Conservation (phyloP, 2,797 vertebrate genomes). For the Lophius americanus region DNA sequence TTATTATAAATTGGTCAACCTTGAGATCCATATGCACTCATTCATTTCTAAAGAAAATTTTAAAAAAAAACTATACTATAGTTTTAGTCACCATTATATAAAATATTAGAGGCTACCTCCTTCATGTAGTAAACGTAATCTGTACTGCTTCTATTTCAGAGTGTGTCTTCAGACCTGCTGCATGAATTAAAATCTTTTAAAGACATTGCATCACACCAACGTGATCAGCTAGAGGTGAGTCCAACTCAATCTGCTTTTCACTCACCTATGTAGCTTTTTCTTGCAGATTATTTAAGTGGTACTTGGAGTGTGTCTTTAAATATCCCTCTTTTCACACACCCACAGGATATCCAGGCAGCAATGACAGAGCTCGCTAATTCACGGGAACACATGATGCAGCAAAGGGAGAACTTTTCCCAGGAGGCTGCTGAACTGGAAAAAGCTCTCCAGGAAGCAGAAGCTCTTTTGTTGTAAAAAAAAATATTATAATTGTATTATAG, state of each 20-base stretch:
- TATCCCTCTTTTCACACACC: not conserved
- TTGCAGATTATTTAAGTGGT: not conserved
- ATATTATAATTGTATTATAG: not conserved
- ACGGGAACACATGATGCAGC: conserved; percentile 60
- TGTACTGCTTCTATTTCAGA: conserved; percentile 56
- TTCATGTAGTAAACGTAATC: not conserved
- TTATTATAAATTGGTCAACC: no score
- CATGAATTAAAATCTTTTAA: conserved; percentile 71
- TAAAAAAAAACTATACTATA: not conserved
- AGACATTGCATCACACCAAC: conserved; percentile 65
- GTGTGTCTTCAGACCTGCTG: conserved; percentile 72
- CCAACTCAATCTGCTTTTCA: no score
- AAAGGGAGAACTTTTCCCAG: conserved; percentile 67
- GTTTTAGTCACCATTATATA: no score
- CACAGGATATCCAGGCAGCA: conserved; percentile 73
- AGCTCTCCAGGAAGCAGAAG: conserved; percentile 75
- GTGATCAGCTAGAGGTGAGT: conserved; percentile 67
- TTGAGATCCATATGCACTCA: no score
- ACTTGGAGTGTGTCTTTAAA: not conserved
- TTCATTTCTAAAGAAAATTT: no score
- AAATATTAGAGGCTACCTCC: no score
- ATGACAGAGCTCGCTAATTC: conserved; percentile 60
- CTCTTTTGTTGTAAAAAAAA: conserved; percentile 58
- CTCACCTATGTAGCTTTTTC: no score
- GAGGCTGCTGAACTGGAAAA: conserved; percentile 75